These are phyloP conservation scores for Hydractinia symbiolongicarpus DNA, from an alignment of 30 jellyfish, hydroid and myxozoan genomes.

Conservation along the genomic window DNA sequence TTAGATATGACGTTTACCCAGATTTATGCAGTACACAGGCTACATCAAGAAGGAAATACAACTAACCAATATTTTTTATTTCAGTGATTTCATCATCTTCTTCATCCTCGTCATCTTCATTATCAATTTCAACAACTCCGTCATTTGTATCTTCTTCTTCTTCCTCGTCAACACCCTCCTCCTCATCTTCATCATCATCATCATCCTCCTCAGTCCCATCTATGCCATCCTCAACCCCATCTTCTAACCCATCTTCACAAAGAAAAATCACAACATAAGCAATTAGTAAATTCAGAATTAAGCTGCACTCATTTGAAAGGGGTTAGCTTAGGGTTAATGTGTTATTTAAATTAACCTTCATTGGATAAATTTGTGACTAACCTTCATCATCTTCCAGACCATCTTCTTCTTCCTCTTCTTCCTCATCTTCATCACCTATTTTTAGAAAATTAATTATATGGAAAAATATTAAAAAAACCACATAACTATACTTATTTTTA, in stretches of 20 bases:
- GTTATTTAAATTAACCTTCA: no score
- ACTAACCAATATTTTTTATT: background rate
- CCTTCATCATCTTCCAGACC: conserved; percentile 3
- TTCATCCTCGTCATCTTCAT: conserved; percentile 72
- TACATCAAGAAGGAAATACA: background rate
- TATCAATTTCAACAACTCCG: conserved; percentile 58
- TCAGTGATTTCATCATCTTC: conserved; percentile 61
- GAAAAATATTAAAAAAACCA: no score
- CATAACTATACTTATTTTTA: no score
- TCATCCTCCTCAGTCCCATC: conserved; percentile 16
- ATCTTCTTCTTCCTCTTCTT: conserved; percentile 46
- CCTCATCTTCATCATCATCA: conserved; percentile 25
- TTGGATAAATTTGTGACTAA: background rate
- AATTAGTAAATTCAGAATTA: background rate
- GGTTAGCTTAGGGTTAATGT: no score
- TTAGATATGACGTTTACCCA: no score
- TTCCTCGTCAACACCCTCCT: conserved; percentile 9
- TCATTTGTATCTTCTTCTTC: conserved; percentile 37
- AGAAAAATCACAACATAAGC: background rate
- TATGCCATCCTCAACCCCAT: conserved; percentile 23
- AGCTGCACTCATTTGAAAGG: no score
- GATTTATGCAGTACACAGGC: background rate
- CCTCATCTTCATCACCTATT: conserved; percentile 51
- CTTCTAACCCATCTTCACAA: conserved; percentile 7
- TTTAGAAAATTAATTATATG: background rate